Base-by-base conservation (phyloP, 1,140 invertebrate genomes). In the Psix sp. region DNA sequence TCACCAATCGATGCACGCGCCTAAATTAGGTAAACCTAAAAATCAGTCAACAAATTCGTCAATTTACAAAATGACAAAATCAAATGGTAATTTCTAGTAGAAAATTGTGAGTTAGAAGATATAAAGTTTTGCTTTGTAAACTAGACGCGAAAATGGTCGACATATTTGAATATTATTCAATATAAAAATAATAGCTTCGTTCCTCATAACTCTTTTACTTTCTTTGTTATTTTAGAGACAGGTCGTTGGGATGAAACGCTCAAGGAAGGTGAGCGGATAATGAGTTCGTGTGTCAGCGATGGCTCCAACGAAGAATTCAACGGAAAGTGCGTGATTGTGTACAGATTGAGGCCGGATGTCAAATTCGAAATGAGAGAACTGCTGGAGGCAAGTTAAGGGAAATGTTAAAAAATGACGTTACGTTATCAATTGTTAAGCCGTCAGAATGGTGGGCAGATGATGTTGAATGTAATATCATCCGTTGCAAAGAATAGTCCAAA, bases 241-340 rank as follows among this genome's bases (percentile, higher is more conserved):
- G 90, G 90, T 7, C 80, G 90, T 43, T 89, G 85, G 79, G 79
- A 78, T 15, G 57, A 84, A 6, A 74, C 79, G 24, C 52, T 77
- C 6, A 54, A 76, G 0, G 77, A 85, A 57, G 84, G 84, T 46
- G 54, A 80, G n/a, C 72, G 78, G 17, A 77, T 90, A 3, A 84
- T 87, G 67, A 81, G 89, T 54, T 81, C 89, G 3, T 86, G 88
- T 26, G 80, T 90, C 3, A 86, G 87, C 1, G 84, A 88, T 72
- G 89, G 89, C 24, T 78, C 77, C n/a, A 81, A 74, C 2, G 81
- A 87, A 10, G 74, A 80, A 56, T 77, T 90, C n/a, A 79, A 77
- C 17, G 89, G 88, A n/a, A 86, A 83, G 80, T 88, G 86, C 56
- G 82, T 91, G 10, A 86, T 90, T 24, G 87, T 89, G 10, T 90